These are phyloP conservation scores for Todiramphus saurophagus DNA, from an alignment of 2,113 vertebrate genomes.

Conservation along the genomic window DNA sequence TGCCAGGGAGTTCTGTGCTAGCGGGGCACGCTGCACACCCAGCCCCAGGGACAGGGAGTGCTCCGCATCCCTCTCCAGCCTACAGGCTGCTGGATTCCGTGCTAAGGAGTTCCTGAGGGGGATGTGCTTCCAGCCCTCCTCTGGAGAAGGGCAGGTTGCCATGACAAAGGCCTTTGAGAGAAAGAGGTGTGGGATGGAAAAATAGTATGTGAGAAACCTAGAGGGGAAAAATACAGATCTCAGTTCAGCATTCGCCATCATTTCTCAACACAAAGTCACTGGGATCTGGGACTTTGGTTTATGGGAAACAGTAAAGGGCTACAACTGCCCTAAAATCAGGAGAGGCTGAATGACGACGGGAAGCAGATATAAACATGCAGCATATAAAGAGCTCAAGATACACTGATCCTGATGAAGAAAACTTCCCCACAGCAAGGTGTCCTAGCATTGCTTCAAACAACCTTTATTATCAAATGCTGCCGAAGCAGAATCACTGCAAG, in stretches of 20 bases:
- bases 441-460: not conserved
- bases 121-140: conserved; percentile 45
- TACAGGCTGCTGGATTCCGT: not conserved
- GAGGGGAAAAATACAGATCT: not conserved
- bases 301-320: not conserved
- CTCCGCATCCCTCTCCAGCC: not conserved
- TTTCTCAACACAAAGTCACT: not conserved
- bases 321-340: not conserved
- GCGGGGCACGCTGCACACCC: not conserved
- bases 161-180: conserved; percentile 62
- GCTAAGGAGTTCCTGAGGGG: conserved; percentile 51
- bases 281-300: not conserved
- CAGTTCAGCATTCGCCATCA: not conserved
- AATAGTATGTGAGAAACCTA: conserved; percentile 24
- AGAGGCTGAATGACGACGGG: not conserved
- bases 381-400: not conserved
- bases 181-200: conserved; percentile 53
- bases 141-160: conserved; percentile 55
- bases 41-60: not conserved
- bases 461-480: conserved; percentile 14
- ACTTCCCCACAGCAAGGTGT: not conserved
- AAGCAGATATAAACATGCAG: not conserved
- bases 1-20: not conserved
- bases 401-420: not conserved
- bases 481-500: not conserved